Conservation (phyloP, 1,140 invertebrate genomes). For the Leptinotarsa lineolata region DNA sequence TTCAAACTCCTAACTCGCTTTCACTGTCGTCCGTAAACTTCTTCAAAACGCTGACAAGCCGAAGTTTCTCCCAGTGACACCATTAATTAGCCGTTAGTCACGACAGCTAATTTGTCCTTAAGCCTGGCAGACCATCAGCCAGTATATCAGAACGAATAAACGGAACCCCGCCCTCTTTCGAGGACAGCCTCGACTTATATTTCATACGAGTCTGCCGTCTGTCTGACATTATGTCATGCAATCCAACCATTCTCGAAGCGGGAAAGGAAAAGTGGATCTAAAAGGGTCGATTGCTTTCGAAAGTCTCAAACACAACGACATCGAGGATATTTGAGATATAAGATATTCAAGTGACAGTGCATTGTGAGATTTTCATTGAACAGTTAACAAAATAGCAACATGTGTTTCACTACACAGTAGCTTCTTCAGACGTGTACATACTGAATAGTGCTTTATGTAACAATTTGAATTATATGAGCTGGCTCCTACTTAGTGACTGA, state of each 20-base stretch:
- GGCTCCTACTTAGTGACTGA: no score
- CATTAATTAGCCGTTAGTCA: not conserved
- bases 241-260: not conserved
- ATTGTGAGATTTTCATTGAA: no score
- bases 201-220: not conserved
- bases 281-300: not conserved
- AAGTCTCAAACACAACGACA: no score
- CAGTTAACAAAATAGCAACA: no score
- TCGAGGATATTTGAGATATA: no score
- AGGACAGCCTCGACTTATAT: constrained; percentile 2
- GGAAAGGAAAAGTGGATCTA: not conserved
- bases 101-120: not conserved
- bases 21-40: not conserved
- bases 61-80: not conserved
- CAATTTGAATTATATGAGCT: no score
- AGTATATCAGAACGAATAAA: constrained; percentile 1
- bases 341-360: no score
- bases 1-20: not conserved
- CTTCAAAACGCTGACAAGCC: not conserved
- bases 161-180: not conserved
- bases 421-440: no score
- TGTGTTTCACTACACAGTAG: no score
- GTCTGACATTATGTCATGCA: not conserved
- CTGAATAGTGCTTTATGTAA: no score
- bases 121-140: constrained; percentile 4